These are phyloP conservation scores for Drosophila bocki DNA, from an alignment of 1,140 invertebrate species.

Conservation along the genomic window DNA sequence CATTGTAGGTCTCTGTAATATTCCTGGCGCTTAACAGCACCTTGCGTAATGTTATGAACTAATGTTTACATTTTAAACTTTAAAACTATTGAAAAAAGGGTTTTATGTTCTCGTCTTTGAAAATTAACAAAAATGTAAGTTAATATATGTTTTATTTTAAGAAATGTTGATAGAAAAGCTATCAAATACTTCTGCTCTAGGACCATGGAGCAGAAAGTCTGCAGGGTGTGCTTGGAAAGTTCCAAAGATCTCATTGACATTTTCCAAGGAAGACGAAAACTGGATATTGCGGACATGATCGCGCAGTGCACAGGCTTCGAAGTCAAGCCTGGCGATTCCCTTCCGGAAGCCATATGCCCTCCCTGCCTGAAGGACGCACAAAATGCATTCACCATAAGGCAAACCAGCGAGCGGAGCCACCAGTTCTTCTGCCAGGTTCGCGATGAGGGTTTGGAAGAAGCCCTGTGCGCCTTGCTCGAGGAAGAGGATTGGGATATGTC, in stretches of 20 bases:
- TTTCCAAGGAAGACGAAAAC: not conserved
- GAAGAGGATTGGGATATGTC: not conserved
- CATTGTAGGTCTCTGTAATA: not conserved
- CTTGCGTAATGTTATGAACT: not conserved
- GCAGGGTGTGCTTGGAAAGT: not conserved
- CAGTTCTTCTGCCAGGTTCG: constrained; percentile 19
- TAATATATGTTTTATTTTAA: not conserved
- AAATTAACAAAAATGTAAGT: not conserved
- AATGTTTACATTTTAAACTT: no score
- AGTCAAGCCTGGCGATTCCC: not conserved
- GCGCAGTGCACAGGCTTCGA: constrained; percentile 5
- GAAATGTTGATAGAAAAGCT: not conserved
- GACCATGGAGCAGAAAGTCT: not conserved
- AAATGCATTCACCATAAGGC: not conserved
- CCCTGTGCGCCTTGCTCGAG: constrained; percentile 3
- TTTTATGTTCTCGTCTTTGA: not conserved
- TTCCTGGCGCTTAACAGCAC: constrained; percentile 1
- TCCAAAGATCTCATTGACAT: constrained; percentile 3
- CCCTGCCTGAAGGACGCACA: not conserved
- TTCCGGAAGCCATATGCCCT: constrained; percentile 1
- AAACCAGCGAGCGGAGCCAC: constrained; percentile 3
- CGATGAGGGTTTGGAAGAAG: constrained; percentile 6
- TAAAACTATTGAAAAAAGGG: not conserved
- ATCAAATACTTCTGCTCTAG: not conserved
- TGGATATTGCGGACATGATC: constrained; percentile 10